Conservation (phyloP, 2,113 vertebrate genomes). For the Elephantulus edwardii region DNA sequence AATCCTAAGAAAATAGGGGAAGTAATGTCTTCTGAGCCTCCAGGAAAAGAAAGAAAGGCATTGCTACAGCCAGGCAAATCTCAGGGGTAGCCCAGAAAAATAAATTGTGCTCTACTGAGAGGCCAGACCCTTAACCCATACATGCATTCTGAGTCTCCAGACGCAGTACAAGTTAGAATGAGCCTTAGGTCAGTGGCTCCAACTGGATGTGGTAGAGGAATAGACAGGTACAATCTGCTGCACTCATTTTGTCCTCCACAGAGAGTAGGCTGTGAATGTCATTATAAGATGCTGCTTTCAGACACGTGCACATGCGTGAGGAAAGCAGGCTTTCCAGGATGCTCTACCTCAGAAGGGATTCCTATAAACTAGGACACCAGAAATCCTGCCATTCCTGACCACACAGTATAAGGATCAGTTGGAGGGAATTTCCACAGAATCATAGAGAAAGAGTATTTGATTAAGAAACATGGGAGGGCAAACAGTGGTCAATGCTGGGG, state of each 20-base stretch:
- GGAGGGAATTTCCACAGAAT: neutral
- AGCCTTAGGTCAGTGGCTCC: accelerated
- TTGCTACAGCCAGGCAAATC: too few species aligned
- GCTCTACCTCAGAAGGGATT: neutral
- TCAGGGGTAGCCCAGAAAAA: accelerated
- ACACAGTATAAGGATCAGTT: neutral
- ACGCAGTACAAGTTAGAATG: neutral
- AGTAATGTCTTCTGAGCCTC: neutral
- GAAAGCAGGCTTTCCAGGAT: neutral
- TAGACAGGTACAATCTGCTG: accelerated
- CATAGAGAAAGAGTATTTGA: neutral
- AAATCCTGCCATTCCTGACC: neutral
- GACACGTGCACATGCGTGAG: accelerated
- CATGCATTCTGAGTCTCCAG: too few species aligned
- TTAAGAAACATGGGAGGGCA: neutral
- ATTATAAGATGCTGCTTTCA: neutral
- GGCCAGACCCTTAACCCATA: neutral
- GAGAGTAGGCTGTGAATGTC: neutral
- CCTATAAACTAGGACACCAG: neutral
- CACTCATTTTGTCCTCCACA: neutral
- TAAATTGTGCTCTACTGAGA: neutral
- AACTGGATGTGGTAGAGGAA: accelerated
- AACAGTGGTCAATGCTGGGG: neutral
- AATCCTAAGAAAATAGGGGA: neutral
- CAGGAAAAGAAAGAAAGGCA: neutral